Evolutionary conservation across 2,113 vertebrate species (phyloP), one percentile per base, ranked within the genome.

Genomic region (Oophaga pumilio): DNA sequence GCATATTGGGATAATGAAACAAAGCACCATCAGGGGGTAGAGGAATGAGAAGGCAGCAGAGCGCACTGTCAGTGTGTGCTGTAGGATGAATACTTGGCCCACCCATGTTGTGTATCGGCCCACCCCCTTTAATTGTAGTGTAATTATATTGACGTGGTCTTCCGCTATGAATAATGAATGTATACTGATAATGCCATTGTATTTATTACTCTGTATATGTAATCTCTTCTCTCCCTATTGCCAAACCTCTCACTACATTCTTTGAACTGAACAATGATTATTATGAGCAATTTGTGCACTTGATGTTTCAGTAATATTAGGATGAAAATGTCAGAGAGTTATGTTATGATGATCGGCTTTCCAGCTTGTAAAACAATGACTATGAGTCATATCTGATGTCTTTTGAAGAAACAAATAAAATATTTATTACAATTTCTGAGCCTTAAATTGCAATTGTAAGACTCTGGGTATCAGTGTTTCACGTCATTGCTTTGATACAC

Each of bases 391-490:
- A 74, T 43, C 24, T 33, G 69, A 74, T 84, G 82, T 17, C 66
- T 71, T 71, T 84, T 69, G 22, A 24, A 28, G 82, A 71, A 15
- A 17, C 66, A 84, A 57, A 71, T 73, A 17, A 84, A 84, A 84
- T 84, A 73, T 85, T 83, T 53, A 74, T 59, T 74, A 85, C 7
- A 53, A 59, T 57, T 53, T 64, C 43, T 15, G 24, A 69, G 62
- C 64, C 64, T 53, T 49, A 83, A 53, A 68, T n/a, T 53, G 80
- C 81, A 68, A 53, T 83, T 83, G 43, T 53, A 24, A 57, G 66
- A 84, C 50, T 33, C 6, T 18, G 26, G 66, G 26, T 73, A 64
- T 84, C n/a, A 28, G 15, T 84, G 82, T 73, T 84, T 84, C 57
- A 28, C 56, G 26, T 60, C 57, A 20, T 13, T 33, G 22, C 59